These are phyloP conservation scores for Lathamus discolor DNA, from an alignment of 2,113 vertebrate species.

Conservation along the genomic window DNA sequence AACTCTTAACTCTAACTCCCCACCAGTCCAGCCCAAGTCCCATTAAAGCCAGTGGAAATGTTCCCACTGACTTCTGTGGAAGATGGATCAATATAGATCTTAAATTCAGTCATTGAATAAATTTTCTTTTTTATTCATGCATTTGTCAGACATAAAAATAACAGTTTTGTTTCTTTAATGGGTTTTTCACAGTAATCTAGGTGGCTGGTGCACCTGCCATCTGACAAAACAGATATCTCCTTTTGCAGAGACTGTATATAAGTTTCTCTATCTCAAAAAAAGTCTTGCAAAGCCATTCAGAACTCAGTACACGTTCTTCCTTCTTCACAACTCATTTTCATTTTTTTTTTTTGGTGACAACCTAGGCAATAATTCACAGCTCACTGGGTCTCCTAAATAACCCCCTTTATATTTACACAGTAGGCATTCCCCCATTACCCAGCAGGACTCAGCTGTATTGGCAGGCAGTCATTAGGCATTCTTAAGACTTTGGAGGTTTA, in stretches of 20 bases:
- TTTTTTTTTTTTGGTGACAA: slow-evolving; percentile 48
- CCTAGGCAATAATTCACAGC: slow-evolving; percentile 64
- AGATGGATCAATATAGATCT: neutral
- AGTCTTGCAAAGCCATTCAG: slow-evolving; percentile 53
- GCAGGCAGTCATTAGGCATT: slow-evolving; percentile 61
- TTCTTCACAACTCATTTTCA: slow-evolving; percentile 59
- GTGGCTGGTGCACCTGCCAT: slow-evolving; percentile 5
- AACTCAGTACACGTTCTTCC: slow-evolving; percentile 34
- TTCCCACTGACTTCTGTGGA: neutral
- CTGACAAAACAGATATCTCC: slow-evolving; percentile 45
- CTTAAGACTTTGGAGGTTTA: slow-evolving; percentile 36
- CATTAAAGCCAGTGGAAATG: neutral
- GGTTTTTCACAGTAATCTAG: slow-evolving; percentile 18
- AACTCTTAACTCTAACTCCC: neutral
- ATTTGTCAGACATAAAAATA: slow-evolving; percentile 39
- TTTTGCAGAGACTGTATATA: slow-evolving; percentile 2
- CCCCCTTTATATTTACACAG: slow-evolving; percentile 62
- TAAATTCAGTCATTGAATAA: slow-evolving; percentile 1
- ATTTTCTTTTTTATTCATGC: neutral
- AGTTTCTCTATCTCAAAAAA: slow-evolving; percentile 18
- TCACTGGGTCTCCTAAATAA: slow-evolving; percentile 68
- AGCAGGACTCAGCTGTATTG: slow-evolving; percentile 45
- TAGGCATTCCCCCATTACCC: slow-evolving; percentile 64
- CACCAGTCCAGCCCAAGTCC: neutral
- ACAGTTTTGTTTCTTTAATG: slow-evolving; percentile 43